These are phyloP conservation scores for Crotalus horridus DNA, from an alignment of 2,113 vertebrate genomes.

Conservation along the genomic window DNA sequence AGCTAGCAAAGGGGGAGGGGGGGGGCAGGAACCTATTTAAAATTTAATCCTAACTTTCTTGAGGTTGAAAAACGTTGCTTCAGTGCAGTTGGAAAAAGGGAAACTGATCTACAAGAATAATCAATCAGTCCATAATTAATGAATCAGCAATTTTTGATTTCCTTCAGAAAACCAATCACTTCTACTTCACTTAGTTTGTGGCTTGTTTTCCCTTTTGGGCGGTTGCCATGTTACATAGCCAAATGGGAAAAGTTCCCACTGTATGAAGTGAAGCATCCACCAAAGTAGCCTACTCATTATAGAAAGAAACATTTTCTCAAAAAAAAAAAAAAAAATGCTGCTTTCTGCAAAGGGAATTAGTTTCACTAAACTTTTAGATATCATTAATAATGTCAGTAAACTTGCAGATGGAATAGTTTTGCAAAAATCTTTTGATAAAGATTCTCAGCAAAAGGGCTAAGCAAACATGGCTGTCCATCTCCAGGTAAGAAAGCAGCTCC, in stretches of 20 bases:
- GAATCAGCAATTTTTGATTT: background rate
- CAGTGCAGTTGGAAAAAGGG: slow-evolving; percentile 13
- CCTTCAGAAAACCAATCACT: background rate
- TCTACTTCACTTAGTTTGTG: background rate
- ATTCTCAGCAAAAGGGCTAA: background rate
- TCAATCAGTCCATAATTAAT: slow-evolving; percentile 8
- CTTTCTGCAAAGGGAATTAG: background rate
- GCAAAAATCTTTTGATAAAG: background rate
- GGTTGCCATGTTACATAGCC: background rate
- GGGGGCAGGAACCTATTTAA: slow-evolving; percentile 10
- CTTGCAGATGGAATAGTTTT: background rate
- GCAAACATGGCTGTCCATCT: background rate
- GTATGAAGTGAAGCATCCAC: background rate
- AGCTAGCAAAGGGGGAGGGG: background rate
- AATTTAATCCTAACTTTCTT: slow-evolving; percentile 44
- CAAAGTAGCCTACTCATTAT: background rate
- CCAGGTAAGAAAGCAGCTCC: background rate
- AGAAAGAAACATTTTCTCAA: background rate
- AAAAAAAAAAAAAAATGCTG: background rate
- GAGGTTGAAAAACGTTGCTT: slow-evolving; percentile 52
- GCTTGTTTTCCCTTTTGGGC: background rate
- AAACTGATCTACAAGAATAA: background rate
- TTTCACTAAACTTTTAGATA: background rate
- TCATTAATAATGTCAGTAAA: background rate
- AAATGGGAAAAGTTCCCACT: background rate